phyloP scores from a whole-genome alignment of 2,888 invertebrate species.

The Stenoptilia bipunctidactyla region DNA sequence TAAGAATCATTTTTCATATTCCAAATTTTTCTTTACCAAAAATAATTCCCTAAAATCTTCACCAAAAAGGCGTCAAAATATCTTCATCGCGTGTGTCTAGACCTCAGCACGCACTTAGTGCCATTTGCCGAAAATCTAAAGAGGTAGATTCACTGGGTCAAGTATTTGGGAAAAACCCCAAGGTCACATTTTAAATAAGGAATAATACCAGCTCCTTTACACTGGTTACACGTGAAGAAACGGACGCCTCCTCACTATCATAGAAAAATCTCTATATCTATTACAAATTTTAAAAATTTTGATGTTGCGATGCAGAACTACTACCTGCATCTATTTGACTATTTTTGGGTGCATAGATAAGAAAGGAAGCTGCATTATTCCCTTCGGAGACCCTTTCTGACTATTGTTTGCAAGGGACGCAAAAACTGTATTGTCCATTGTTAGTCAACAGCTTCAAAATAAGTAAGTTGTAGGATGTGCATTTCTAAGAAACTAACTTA shows the following conservation, averaged over 20 bases:
- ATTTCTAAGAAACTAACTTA: too few species aligned
- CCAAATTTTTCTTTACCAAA: too few species aligned
- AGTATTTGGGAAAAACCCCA: conserved; percentile 17
- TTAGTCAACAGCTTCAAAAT: too few species aligned
- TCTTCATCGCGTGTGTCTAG: conserved; percentile 46
- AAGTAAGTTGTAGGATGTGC: too few species aligned
- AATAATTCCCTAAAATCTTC: too few species aligned
- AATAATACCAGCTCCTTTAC: conserved; percentile 39
- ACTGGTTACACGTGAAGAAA: conserved; percentile 57
- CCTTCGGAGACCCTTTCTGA: too few species aligned
- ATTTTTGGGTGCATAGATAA: conserved; percentile 24
- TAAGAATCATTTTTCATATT: too few species aligned
- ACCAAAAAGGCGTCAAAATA: conserved; percentile 49
- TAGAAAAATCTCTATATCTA: conserved; percentile 19
- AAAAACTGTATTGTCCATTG: too few species aligned
- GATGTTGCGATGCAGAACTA: conserved; percentile 38
- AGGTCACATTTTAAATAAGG: conserved; percentile 18
- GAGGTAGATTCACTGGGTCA: conserved; percentile 47
- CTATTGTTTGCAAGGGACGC: too few species aligned
- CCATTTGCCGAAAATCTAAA: conserved; percentile 36
- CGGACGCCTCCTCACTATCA: conserved; percentile 34
- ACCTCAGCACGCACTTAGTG: conserved; percentile 47
- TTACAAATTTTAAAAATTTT: conserved; percentile 27
- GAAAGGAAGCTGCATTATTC: conserved; percentile 13
- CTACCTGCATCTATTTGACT: conserved; percentile 43